Percentiles rank a stretch among this genome's conserved stretches.
Conservation (phyloP, 2,888 invertebrate genomes). For the Imbricaverruca yamaguchii region DNA sequence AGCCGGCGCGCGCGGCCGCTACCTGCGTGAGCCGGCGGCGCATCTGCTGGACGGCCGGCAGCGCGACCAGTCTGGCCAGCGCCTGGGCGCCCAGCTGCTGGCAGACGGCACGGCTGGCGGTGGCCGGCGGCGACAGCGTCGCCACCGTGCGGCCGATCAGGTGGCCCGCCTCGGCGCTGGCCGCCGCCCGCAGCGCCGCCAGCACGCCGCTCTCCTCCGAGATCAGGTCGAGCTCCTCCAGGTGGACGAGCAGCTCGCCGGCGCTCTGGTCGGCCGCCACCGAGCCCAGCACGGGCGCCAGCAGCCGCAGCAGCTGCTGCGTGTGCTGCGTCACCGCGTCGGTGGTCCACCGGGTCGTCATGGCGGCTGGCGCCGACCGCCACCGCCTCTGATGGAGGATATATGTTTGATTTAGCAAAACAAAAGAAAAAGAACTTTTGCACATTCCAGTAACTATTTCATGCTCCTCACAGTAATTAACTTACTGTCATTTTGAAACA, state of each 20-base stretch:
- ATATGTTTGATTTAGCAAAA: no score
- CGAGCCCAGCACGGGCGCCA: background rate
- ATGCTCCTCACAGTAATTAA: no score
- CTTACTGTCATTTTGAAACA: no score
- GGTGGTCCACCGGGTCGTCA: constrained; percentile 26
- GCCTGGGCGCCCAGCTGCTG: background rate
- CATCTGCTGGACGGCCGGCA: background rate
- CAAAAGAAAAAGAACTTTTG: no score
- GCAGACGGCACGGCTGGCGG: background rate
- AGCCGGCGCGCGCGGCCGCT: background rate
- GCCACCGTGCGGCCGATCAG: background rate
- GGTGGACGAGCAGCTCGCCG: background rate
- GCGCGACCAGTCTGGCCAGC: background rate
- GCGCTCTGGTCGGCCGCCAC: background rate
- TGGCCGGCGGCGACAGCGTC: background rate
- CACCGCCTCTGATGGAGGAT: no score
- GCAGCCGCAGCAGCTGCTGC: constrained; percentile 3
- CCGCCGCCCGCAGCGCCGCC: background rate
- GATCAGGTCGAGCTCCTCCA: constrained; percentile 12
- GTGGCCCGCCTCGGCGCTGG: background rate
- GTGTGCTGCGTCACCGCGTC: constrained; percentile 23
- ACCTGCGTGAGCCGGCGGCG: background rate
- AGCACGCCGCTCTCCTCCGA: background rate
- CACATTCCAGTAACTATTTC: no score
- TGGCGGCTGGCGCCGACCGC: background rate